Conservation (phyloP, 2,113 vertebrate species). For the Laticauda laticaudata region DNA sequence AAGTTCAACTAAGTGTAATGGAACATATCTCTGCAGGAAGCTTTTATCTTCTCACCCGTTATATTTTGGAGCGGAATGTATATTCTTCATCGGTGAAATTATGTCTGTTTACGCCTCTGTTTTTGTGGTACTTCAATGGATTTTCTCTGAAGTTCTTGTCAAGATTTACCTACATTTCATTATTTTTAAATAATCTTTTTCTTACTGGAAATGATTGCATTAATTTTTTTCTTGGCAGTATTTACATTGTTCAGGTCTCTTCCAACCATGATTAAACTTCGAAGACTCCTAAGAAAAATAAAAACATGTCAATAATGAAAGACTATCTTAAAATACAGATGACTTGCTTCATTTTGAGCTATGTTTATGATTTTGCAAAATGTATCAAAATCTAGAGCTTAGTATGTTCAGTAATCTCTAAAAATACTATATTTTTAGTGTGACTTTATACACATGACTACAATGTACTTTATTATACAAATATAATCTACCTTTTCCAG, state of each 20-base stretch:
- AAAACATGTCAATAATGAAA: not conserved
- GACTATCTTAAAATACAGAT: not conserved
- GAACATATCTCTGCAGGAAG: not conserved
- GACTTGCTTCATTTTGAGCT: not conserved
- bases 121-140: not conserved
- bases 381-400: not conserved
- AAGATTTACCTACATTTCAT: not conserved
- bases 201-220: not conserved
- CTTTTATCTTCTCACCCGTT: not conserved
- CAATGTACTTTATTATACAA: not conserved
- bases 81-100: not conserved
- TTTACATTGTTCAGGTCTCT: not conserved
- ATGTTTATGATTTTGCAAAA: not conserved
- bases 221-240: slow-evolving; percentile 2
- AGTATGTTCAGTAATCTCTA: not conserved
- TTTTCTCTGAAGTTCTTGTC: not conserved
- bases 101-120: not conserved
- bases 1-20: not conserved
- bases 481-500: not conserved
- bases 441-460: not conserved
- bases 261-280: not conserved
- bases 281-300: slow-evolving; percentile 27
- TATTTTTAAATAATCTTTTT: not conserved
- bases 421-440: not conserved
- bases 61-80: not conserved